Evolutionary conservation across 2,113 vertebrate genomes (phyloP).

Genomic region (Arvicanthis niloticus): DNA sequence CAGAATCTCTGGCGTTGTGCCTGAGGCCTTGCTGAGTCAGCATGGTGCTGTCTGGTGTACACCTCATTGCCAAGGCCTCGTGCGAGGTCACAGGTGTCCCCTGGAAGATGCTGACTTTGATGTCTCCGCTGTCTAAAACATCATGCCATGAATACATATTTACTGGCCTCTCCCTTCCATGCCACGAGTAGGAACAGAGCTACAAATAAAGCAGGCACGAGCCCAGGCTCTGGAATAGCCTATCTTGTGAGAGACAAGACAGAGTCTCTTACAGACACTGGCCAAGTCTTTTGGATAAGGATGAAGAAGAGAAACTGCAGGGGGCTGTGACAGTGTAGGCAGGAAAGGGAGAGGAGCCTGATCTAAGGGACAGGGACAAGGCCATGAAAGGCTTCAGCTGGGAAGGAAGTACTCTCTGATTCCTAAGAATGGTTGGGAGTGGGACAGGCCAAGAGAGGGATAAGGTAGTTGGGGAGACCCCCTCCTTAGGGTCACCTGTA

Average conservation of each 20-base stretch:
- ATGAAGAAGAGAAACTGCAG: background rate
- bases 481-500: background rate
- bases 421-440: background rate
- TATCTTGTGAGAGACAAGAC: background rate
- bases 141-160: background rate
- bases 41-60: background rate
- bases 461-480: background rate
- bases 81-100: background rate
- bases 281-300: background rate
- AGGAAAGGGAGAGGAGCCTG: background rate
- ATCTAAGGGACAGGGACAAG: background rate
- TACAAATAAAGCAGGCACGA: background rate
- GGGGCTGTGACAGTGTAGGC: background rate
- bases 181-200: background rate
- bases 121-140: background rate
- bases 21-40: slow-evolving; percentile 57
- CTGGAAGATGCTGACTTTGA: background rate
- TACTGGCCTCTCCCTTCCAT: background rate
- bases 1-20: background rate
- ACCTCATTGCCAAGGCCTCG: background rate
- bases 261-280: background rate
- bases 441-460: background rate
- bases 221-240: background rate
- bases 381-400: background rate
- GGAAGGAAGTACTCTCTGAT: background rate